Evolutionary conservation across 2,888 invertebrate genomes (phyloP).

Genomic region (Ommatoiulus sabulosus): DNA sequence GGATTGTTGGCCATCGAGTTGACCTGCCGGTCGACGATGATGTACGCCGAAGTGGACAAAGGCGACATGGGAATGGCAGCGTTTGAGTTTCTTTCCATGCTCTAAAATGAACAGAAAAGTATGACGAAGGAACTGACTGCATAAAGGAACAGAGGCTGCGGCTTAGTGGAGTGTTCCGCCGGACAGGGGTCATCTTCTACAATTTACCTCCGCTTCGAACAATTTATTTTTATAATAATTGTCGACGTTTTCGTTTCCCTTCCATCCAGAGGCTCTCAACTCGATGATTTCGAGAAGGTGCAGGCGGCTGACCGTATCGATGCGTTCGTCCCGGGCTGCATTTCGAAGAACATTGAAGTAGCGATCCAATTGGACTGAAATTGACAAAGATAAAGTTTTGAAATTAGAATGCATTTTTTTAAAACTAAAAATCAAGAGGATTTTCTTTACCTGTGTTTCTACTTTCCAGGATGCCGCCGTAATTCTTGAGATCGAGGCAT

Average conservation of each 20-base stretch:
- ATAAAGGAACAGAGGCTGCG: background rate
- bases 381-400: background rate
- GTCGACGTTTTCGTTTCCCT: slow-evolving; percentile 84
- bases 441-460: slow-evolving; percentile 75
- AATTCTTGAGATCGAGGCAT: slow-evolving; percentile 82
- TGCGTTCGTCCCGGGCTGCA: slow-evolving; percentile 86
- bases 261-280: slow-evolving; percentile 91
- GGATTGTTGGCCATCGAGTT: slow-evolving; percentile 47
- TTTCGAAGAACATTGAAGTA: slow-evolving; percentile 88
- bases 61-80: background rate
- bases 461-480: slow-evolving; percentile 81
- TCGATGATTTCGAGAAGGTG: slow-evolving; percentile 93
- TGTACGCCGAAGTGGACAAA: background rate
- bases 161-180: too few relatives aligned
- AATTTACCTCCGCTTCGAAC: slow-evolving; percentile 68
- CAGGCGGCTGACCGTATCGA: slow-evolving; percentile 86
- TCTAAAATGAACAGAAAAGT: background rate
- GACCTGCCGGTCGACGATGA: background rate
- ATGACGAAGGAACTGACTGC: background rate
- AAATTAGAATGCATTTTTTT: too few relatives aligned
- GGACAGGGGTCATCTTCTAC: background rate
- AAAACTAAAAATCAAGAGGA: background rate
- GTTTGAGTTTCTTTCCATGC: slow-evolving; percentile 32
- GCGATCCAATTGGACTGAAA: slow-evolving; percentile 79
- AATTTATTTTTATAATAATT: slow-evolving; percentile 78